Evolutionary conservation across 1,140 invertebrate genomes (phyloP).

Genomic region (Mercenaria mercenaria): DNA sequence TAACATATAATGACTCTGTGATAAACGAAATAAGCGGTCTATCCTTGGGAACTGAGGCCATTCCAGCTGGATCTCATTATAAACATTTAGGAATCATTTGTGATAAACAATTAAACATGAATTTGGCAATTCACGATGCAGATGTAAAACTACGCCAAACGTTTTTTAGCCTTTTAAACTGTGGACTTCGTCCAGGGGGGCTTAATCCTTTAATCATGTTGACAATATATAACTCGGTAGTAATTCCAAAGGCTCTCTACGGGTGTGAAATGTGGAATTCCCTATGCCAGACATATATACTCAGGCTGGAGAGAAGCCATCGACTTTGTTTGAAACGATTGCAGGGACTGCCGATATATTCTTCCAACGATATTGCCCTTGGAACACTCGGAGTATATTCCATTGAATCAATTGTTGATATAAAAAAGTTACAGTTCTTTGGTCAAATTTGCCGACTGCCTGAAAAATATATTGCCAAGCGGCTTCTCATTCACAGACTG

Average conservation of each 20-base stretch:
- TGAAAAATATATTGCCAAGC: not conserved
- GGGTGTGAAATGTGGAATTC: slow-evolving; percentile 16
- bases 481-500: slow-evolving; percentile 11
- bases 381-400: not conserved
- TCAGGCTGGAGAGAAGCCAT: not conserved
- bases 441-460: not conserved
- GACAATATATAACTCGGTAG: slow-evolving; percentile 2
- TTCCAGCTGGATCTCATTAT: not conserved
- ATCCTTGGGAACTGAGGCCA: not conserved
- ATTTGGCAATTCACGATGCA: not conserved
- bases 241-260: slow-evolving; percentile 9
- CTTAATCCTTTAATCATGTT: not conserved
- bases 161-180: not conserved
- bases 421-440: slow-evolving; percentile 25
- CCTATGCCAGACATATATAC: not conserved
- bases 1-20: not conserved
- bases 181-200: not conserved
- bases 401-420: slow-evolving; percentile 17
- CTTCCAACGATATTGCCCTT: not conserved
- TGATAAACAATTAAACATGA: not conserved
- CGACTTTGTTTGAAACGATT: not conserved
- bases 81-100: not conserved
- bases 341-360: not conserved
- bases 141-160: slow-evolving; percentile 7
- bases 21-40: not conserved